phyloP scores from a whole-genome alignment of 2,797 vertebrate species.

The Peromyscus nudipes region DNA sequence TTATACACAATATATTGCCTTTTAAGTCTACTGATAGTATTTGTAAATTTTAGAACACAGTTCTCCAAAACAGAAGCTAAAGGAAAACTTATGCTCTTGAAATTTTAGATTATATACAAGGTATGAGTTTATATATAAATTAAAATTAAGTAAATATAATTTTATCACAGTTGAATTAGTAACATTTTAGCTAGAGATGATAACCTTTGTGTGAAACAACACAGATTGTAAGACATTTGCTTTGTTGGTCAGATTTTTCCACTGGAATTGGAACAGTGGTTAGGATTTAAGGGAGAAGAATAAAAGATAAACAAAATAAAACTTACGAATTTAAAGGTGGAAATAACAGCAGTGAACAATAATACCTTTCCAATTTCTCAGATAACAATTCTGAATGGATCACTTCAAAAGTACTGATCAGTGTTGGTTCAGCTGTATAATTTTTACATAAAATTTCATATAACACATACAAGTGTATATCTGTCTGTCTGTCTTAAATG shows the following conservation, averaged over 20 bases:
- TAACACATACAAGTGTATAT: background rate
- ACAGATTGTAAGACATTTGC: background rate
- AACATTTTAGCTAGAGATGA: background rate
- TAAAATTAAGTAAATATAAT: constrained; percentile 8
- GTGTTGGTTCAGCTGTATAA: background rate
- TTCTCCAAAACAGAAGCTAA: background rate
- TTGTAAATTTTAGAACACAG: background rate
- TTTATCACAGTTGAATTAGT: background rate
- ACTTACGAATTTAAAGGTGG: background rate
- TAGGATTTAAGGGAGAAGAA: background rate
- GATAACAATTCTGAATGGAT: background rate
- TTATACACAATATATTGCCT: background rate
- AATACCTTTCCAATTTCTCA: background rate
- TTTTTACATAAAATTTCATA: background rate
- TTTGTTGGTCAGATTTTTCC: background rate
- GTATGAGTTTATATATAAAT: background rate
- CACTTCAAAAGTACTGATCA: background rate
- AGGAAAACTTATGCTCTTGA: background rate
- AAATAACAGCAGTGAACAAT: background rate
- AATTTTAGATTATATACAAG: background rate
- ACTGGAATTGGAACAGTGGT: background rate
- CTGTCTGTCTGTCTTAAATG: background rate
- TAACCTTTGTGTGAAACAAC: background rate
- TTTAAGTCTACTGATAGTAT: background rate
- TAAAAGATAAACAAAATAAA: too few relatives aligned